Conservation (phyloP, 37 sponge, comb jelly and placozoan genomes). For the Eunapius fragilis region DNA sequence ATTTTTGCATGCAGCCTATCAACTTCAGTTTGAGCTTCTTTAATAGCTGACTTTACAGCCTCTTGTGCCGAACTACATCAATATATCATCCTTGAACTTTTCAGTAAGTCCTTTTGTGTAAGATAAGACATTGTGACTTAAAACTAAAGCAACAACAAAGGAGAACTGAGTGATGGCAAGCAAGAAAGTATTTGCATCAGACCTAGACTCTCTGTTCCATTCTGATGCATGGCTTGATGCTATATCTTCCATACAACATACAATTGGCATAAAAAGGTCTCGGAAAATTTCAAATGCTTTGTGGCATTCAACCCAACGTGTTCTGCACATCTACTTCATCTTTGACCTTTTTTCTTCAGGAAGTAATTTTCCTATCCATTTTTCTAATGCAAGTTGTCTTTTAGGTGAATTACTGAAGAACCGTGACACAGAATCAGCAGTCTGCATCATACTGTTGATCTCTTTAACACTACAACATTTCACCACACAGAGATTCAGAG, state of each 20-base stretch:
- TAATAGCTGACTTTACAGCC: slow-evolving; percentile 32
- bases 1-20: slow-evolving; percentile 33
- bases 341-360: slow-evolving; percentile 19
- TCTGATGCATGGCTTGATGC: too few species aligned
- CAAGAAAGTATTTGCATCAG: slow-evolving; percentile 59
- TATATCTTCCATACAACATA: too few species aligned
- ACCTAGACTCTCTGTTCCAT: too few species aligned
- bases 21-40: slow-evolving; percentile 13
- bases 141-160: slow-evolving; percentile 53
- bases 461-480: slow-evolving; percentile 19
- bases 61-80: slow-evolving; percentile 57
- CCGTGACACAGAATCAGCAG: slow-evolving; percentile 10
- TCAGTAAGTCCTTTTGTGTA: slow-evolving; percentile 69
- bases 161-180: slow-evolving; percentile 54
- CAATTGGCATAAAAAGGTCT: too few species aligned
- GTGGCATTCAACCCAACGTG: slow-evolving; percentile 57
- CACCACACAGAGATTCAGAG: slow-evolving; percentile 24
- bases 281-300: slow-evolving; percentile 51
- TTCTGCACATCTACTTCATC: slow-evolving; percentile 27
- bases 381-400: slow-evolving; percentile 31
- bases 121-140: too few species aligned
- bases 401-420: slow-evolving; percentile 47
- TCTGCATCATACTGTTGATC: slow-evolving; percentile 36
- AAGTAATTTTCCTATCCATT: too few species aligned
- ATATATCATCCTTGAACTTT: slow-evolving; percentile 57